A percentile compares a stretch with the other conserved stretches of the same genome.
These are phyloP conservation scores for Xestia c-nigrum DNA, from an alignment of 2,888 invertebrate genomes.

Conservation along the genomic window DNA sequence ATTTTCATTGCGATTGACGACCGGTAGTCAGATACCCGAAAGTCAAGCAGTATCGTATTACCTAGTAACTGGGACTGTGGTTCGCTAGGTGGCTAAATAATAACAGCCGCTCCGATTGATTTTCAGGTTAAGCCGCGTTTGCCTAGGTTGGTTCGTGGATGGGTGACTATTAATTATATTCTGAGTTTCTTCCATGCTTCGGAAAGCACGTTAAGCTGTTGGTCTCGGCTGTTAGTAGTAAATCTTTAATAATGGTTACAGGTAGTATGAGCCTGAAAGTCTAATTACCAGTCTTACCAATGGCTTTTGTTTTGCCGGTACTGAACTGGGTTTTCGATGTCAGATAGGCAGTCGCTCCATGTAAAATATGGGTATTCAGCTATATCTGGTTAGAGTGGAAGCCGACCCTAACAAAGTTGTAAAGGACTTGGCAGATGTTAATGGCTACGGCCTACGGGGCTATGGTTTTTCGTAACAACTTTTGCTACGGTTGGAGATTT, in stretches of 20 bases:
- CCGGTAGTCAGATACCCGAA: not conserved
- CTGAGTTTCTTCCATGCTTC: not conserved
- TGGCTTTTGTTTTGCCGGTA: not conserved
- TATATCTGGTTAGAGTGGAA: not conserved
- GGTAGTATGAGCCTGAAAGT: not conserved
- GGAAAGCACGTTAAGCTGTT: not conserved
- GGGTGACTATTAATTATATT: not conserved
- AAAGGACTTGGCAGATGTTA: not conserved
- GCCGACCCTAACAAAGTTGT: not conserved
- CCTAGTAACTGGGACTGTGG: not conserved
- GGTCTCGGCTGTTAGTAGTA: not conserved
- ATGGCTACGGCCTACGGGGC: not conserved
- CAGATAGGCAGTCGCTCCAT: not conserved
- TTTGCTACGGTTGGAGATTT: not conserved
- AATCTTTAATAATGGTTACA: not conserved
- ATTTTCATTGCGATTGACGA: slow-evolving; percentile 15
- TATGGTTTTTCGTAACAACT: slow-evolving; percentile 3
- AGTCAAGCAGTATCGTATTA: not conserved
- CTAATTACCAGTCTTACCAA: not conserved
- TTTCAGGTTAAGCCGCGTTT: not conserved
- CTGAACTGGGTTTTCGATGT: not conserved
- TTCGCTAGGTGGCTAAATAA: not conserved
- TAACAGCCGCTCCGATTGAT: not conserved
- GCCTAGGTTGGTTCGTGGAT: not conserved
- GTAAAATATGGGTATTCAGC: not conserved